Base-by-base conservation (phyloP, 2,797 vertebrate genomes). In the Carduelis carduelis region DNA sequence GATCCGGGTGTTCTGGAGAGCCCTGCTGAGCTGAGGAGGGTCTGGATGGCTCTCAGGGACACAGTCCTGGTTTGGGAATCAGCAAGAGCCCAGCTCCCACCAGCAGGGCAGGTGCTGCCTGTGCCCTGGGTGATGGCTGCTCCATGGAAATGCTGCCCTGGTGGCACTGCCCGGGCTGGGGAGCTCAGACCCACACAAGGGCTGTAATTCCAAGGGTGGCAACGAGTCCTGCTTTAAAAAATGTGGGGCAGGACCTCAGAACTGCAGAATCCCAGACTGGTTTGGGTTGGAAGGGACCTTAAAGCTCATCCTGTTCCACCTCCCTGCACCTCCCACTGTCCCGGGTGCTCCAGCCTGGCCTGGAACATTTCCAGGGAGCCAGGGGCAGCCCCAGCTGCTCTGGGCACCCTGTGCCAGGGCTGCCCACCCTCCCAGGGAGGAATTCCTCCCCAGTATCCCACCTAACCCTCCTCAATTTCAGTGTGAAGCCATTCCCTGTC, bases 241-340 rank as follows among this genome's bases (percentile, higher is more conserved):
- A 71, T 2, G 19, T 32, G 43, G 50, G 50, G 20, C 24, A 55
- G 12, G 47, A 14, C 2, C 14, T 14, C 0, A 1, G 11, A 27
- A 50, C 0, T 65, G 43, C 52, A 35, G 32, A 19, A 37, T 52
- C 8, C 2, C 5, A 15, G 19, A 1, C 2, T 9, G 23, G 7
- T 53, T 59, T 68, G 55, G 23, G 23, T 24, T 44, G 55, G 61
- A 28, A 46, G 22, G 28, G 46, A 21, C 6, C 6, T 53, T 17
- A 30, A 85, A 76, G 8, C 46, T 39, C 46, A 5, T 52, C 19
- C 44, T 9, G 14, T 44, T 23, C 23, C 71, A 37, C 14, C 12
- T 41, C 20, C 30, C 69, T 49, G 34, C n/a, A 22, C 12, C 6
- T 68, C 35, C 47, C 22, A 20, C 8, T 20, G 0, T 5, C 6